Base-by-base conservation (phyloP, 2,888 invertebrate genomes). In the Trichogramma dendrolimi region DNA sequence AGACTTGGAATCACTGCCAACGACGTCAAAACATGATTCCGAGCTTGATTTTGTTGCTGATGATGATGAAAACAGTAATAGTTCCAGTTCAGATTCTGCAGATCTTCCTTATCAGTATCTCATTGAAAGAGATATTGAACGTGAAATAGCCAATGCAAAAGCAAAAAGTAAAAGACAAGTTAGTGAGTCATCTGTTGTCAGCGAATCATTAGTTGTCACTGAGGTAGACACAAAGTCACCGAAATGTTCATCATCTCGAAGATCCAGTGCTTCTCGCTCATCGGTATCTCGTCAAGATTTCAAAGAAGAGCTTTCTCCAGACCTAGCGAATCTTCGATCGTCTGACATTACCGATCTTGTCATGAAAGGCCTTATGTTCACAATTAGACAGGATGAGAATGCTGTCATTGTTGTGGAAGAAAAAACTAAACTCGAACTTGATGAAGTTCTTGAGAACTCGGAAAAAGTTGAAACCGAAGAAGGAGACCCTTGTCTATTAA, bases 351-450 rank as follows among this genome's bases (percentile, higher is more conserved):
- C 79, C 3, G 74, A 79, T 64, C 70, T 75, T 55, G 77, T 79
- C n/a, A 78, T 78, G 78, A 76, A 78, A 57, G 79, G 79, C 10
- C 61, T 76, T n/a, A 79, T 79, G 79, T 76, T 78, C 41, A 78
- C 78, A 1, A 75, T 79, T 39, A 70, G 75, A 10, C 76, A 78
- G 48, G 77, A 73, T 39, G 67, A 73, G 46, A 75, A 75, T 40
- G 73, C 71, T 6, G 71, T 79, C 1, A 73, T 74, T 5, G 76
- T 79, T 5, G 73, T 77, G 38, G 78, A 79, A 58, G 77, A 78
- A 54, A 77, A 73, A 50, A 78, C 78, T 1, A 76, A 78, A 65
- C 69, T 75, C 4, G 77, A 77, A 51, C 55, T 76, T 6, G 79
- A 78, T 48, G 79, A 79, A 41, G 78, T 79, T 4, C 64, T 79